These are phyloP conservation scores for Amazona vittata DNA, from an alignment of 2,113 vertebrate genomes.

Conservation along the genomic window DNA sequence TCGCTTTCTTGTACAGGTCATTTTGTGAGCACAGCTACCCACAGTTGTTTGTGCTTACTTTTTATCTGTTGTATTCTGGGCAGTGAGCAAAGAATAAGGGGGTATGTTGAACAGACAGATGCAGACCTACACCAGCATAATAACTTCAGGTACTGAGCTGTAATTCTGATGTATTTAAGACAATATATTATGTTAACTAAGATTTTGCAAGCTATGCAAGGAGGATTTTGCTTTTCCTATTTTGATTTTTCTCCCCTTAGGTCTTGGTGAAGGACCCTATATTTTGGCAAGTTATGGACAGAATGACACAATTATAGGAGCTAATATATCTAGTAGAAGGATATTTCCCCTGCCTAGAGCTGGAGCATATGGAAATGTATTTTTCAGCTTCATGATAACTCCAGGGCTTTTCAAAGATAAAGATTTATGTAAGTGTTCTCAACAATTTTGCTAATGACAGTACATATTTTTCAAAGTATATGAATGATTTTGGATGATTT, in stretches of 20 bases:
- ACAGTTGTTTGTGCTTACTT: neutral
- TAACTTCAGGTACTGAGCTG: neutral
- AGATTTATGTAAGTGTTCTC: slow-evolving; percentile 84
- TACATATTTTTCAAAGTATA: neutral
- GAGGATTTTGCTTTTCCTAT: neutral
- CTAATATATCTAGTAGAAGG: slow-evolving; percentile 85
- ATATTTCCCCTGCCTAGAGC: slow-evolving; percentile 86
- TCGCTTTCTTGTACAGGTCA: neutral
- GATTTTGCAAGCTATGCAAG: neutral
- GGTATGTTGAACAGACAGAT: neutral
- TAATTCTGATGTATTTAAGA: neutral
- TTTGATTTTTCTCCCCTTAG: slow-evolving; percentile 68
- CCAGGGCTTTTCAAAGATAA: slow-evolving; percentile 90
- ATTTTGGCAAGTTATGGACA: slow-evolving; percentile 84
- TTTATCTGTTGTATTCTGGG: neutral
- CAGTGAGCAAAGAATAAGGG: neutral
- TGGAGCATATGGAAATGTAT: slow-evolving; percentile 71
- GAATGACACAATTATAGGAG: slow-evolving; percentile 88
- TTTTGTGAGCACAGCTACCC: neutral
- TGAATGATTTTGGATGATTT: neutral
- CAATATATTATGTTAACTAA: neutral
- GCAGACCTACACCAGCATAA: neutral
- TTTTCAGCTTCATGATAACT: slow-evolving; percentile 97
- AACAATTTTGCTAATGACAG: neutral
- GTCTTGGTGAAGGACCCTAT: slow-evolving; percentile 92